Percentiles rank a stretch among this genome's conserved stretches.
Evolutionary conservation across 1,140 invertebrate genomes (phyloP).

Genomic region (Brachionus angularis): DNA sequence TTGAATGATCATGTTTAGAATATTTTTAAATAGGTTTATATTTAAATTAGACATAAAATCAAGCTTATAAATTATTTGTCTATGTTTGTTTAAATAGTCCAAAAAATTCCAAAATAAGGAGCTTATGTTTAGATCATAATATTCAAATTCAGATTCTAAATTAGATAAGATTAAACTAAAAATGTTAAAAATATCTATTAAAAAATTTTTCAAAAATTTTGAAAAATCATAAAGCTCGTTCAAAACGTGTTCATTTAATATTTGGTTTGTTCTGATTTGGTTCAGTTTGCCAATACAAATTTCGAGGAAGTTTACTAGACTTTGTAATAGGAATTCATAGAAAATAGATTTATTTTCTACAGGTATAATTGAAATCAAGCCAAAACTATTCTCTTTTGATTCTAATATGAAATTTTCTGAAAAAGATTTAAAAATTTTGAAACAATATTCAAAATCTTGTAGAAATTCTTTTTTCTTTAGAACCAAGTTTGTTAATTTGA

Average conservation of each 20-base stretch:
- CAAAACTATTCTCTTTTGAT: background rate
- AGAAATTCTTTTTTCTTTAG: background rate
- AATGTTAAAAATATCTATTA: too few species aligned
- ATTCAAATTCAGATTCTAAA: background rate
- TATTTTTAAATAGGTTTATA: background rate
- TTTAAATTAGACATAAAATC: slow-evolving; percentile 13
- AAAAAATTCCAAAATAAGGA: background rate
- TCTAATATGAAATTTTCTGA: background rate
- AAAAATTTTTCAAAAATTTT: too few species aligned
- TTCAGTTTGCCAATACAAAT: too few species aligned
- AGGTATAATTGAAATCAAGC: background rate
- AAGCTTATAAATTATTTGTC: background rate
- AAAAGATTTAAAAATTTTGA: background rate
- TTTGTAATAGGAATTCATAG: background rate
- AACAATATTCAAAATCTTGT: background rate
- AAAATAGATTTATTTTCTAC: background rate
- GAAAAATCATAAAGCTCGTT: too few species aligned
- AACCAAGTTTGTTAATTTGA: background rate
- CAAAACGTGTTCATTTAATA: too few species aligned
- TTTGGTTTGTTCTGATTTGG: too few species aligned
- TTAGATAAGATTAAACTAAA: too few species aligned
- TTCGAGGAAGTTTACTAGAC: background rate
- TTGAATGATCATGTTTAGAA: background rate
- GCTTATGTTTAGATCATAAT: background rate
- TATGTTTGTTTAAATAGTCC: slow-evolving; percentile 6